A percentile compares a stretch with the other conserved stretches of the same genome.
Conservation (phyloP, 1,140 invertebrate genomes). For the Trypoxylus dichotomus region DNA sequence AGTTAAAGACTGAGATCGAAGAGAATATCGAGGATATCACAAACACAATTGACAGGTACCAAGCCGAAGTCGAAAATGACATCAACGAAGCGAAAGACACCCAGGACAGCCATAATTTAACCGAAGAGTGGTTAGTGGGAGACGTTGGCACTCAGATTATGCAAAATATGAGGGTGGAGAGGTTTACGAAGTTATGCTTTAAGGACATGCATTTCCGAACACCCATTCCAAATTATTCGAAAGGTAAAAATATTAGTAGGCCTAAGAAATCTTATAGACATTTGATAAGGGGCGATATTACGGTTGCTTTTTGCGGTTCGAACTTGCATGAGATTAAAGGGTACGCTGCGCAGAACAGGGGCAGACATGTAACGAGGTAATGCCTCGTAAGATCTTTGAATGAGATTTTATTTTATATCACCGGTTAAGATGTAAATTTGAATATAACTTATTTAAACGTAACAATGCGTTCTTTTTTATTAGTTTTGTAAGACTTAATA, state of each 20-base stretch:
- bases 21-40: constrained; percentile 42
- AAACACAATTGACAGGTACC: constrained; percentile 42
- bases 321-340: constrained; percentile 49
- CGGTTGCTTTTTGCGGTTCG: constrained; percentile 43
- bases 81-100: constrained; percentile 47
- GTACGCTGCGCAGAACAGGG: constrained; percentile 33
- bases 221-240: background rate
- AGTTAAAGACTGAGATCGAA: constrained; percentile 34
- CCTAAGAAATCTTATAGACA: constrained; percentile 46
- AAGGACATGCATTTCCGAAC: constrained; percentile 31
- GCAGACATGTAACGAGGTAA: too few relatives aligned
- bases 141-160: constrained; percentile 41
- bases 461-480: too few relatives aligned
- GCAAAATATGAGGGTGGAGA: constrained; percentile 40
- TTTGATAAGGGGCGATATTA: constrained; percentile 47
- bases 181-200: constrained; percentile 44
- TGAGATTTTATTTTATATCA: too few relatives aligned
- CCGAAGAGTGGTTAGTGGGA: constrained; percentile 38
- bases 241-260: background rate
- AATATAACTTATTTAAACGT: too few relatives aligned
- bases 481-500: too few relatives aligned
- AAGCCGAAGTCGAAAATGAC: constrained; percentile 49
- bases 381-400: too few relatives aligned
- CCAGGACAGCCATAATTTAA: background rate
- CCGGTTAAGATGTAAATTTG: too few relatives aligned